Evolutionary conservation across 92 coral and sea anemone genomes (phyloP), one percentile per base, ranked within the genome.

Genomic region (Muricea muricata): DNA sequence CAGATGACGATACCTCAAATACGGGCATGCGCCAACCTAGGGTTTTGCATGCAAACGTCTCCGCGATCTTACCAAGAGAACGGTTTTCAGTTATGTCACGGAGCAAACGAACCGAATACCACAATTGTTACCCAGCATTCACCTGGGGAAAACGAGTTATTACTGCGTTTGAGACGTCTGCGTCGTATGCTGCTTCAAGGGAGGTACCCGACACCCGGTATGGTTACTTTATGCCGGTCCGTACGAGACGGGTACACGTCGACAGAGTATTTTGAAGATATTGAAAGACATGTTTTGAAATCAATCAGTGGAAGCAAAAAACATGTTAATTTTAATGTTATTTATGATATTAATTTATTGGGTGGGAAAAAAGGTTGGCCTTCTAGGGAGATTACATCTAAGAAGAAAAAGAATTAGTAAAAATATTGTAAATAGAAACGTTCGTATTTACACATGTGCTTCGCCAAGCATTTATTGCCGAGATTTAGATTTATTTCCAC

Each of bases 171-270:
- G 1, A 26, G 10, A 28, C 63, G 83, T 23, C n/a, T 78, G 7
- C 69, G 55, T 6, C 83, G 83, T 26, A 56, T 78, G 47, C 30
- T 78, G 21, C 29, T 41, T 20, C 33, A 70, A 17, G 0, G 58
- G 31, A 78, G 34, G 9, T 78, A 78, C 71, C 83, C 83, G 52
- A 18, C 26, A 6, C 83, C 83, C 15, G 30, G 18, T 6, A 56
- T 78, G 54, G 83, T 78, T 54, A 78, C 83, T 12, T 35, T 78
- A 14, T 78, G 83, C 71, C 69, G 83, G 71, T 78, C 83, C 17
- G 83, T 78, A 57, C 69, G 83, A 2, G 83, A 78, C 24, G 83
- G 83, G 17, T 78, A 78, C 83, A 56, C 83, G 0, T 45, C 70
- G 2, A 72, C 58, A 6, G 7, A 41, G 15, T 33, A 78, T 21